Conservation (phyloP, 2,888 invertebrate species). For the Rotaria magnacalcarata region DNA sequence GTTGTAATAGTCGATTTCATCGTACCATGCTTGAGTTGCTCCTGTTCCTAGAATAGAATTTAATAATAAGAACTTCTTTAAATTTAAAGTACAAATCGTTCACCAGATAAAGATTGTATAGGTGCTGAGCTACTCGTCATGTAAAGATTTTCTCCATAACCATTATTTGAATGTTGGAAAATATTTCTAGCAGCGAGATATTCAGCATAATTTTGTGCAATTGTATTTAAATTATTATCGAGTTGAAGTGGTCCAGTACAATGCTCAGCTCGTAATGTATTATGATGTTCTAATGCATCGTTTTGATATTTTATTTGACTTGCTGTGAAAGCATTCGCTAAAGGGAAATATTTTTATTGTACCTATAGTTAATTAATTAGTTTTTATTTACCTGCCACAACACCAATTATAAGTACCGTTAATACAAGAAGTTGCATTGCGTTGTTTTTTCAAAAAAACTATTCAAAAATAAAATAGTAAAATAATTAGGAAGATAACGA, state of each 20-base stretch:
- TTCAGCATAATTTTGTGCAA: background rate
- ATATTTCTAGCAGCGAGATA: background rate
- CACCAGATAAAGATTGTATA: background rate
- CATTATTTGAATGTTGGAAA: background rate
- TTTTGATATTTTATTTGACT: background rate
- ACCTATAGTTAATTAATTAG: too few relatives aligned
- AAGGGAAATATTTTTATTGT: background rate
- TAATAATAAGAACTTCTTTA: background rate
- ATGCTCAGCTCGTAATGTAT: background rate
- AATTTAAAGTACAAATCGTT: background rate
- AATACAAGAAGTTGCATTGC: background rate
- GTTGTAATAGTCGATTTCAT: background rate
- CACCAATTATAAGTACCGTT: background rate
- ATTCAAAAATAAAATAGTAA: background rate
- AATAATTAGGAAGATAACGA: background rate
- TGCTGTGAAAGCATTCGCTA: background rate
- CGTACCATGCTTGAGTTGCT: conserved; percentile 29
- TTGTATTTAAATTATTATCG: background rate
- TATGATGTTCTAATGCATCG: background rate
- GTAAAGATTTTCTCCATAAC: background rate
- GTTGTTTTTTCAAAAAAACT: background rate
- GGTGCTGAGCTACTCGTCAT: background rate
- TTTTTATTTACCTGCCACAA: background rate
- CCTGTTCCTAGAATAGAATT: background rate
- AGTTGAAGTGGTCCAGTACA: background rate